These are phyloP conservation scores for Marisa cornuarietis DNA, from an alignment of 1,140 invertebrate species.

Conservation along the genomic window DNA sequence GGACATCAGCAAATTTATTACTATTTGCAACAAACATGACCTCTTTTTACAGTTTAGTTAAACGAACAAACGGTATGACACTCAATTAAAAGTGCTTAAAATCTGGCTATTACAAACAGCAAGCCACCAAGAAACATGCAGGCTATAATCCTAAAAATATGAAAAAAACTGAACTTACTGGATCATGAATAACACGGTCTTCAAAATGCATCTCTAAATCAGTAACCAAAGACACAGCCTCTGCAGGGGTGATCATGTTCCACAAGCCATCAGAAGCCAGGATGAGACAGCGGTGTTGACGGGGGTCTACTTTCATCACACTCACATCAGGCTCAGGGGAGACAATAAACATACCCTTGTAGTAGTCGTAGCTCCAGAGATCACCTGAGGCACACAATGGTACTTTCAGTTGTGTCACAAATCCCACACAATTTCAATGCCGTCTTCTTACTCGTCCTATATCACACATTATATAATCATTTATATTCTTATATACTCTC, in stretches of 20 bases:
- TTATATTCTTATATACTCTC: neutral
- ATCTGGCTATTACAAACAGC: too few species aligned
- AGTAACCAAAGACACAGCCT: constrained; percentile 83
- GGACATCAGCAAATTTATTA: too few species aligned
- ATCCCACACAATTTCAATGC: neutral
- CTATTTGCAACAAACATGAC: constrained; percentile 67
- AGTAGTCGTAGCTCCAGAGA: constrained; percentile 95
- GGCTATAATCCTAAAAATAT: too few species aligned
- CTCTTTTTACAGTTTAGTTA: too few species aligned
- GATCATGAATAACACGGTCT: constrained; percentile 55
- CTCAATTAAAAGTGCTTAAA: too few species aligned
- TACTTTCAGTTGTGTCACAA: neutral
- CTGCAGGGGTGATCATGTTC: constrained; percentile 89
- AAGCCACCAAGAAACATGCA: too few species aligned
- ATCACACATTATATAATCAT: neutral
- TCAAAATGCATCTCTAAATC: constrained; percentile 59
- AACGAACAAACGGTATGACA: too few species aligned
- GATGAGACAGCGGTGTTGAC: constrained; percentile 84
- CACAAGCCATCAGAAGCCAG: constrained; percentile 96
- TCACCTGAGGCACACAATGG: constrained; percentile 74
- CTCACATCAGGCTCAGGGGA: constrained; percentile 96
- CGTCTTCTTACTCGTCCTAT: too few species aligned
- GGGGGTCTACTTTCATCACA: constrained; percentile 85
- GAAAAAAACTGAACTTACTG: constrained; percentile 37
- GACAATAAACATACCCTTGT: constrained; percentile 89